phyloP scores from a whole-genome alignment of 2,113 vertebrate genomes.

The Melierax canorus region DNA sequence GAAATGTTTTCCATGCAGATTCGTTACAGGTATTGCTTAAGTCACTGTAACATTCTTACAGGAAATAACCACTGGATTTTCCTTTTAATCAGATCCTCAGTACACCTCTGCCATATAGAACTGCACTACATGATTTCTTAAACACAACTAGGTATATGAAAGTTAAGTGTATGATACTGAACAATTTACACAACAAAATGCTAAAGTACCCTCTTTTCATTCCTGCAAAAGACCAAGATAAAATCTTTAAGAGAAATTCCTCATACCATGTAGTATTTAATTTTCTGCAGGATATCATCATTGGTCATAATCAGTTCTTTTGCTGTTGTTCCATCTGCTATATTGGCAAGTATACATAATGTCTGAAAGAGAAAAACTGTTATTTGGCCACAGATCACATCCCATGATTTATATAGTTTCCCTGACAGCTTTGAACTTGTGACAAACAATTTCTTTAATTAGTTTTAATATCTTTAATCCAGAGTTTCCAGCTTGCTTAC shows the following conservation, averaged over 20 bases:
- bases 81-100: not conserved
- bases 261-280: conserved; percentile 97
- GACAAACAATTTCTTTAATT: conserved; percentile 17
- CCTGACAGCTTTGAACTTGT: not conserved
- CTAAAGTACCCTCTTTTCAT: not conserved
- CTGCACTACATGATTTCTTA: not conserved
- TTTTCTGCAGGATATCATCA: conserved; percentile 97
- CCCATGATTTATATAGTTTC: not conserved
- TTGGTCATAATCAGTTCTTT: conserved; percentile 99
- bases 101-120: not conserved
- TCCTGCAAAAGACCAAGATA: not conserved
- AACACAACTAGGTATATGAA: not conserved
- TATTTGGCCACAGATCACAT: not conserved
- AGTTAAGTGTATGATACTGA: not conserved
- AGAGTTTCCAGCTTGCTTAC: not conserved
- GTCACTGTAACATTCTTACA: not conserved
- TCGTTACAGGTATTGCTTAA: not conserved
- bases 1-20: not conserved
- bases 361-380: conserved; percentile 78
- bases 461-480: not conserved
- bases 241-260: not conserved
- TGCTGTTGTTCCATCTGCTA: conserved; percentile 94
- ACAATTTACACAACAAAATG: not conserved
- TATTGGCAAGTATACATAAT: conserved; percentile 94
- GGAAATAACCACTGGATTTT: not conserved